Base-by-base conservation (phyloP, 2,888 invertebrate genomes). In the Ischnura elegans region DNA sequence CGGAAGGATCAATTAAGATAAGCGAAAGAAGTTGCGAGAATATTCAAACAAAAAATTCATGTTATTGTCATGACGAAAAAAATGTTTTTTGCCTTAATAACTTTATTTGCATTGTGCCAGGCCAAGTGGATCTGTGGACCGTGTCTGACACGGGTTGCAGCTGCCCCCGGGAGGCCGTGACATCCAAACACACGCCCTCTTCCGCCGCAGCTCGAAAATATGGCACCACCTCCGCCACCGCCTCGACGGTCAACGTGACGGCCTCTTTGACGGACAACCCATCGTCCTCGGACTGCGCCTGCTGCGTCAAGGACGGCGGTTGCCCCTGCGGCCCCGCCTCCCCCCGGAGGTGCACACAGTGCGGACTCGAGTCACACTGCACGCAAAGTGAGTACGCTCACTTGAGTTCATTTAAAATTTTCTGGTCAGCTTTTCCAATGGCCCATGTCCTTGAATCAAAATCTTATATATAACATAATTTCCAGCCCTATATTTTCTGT, bases 111-210 rank as follows among this genome's bases (percentile, higher is more conserved):
- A 94, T 96, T 96, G 86, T n/a, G n/a, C n/a, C 96, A 98, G 98
- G 97, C 96, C 98, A 97, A 96, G 97, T 98, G 95, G 98, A 98
- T 95, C 96, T 98, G 94, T 98, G 98, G 98, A 98, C 98, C 94
- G 97, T 97, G 95, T 97, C 97, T 94, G 97, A 97, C 93, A 96
- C 97, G 84, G 98, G 98, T n/a, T 98, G 98, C 95, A 96, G 97
- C 76, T 98, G 98, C 96, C 96, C 96, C 94, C 96, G 96, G 95
- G 96, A 96, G 95, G 95, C 95, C 93, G 95, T 95, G 45, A 25
- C 42, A 13, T 42, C 25, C 25, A 90, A 61, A 43, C 95, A 51
- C 19, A 95, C 95, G 93, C 95, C 95, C 46, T 94, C 94, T 85
- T 51, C 51, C 16, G 51, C 51, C 19, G 16, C 19, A 2, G 95